These are phyloP conservation scores for Prosapia bicincta DNA, from an alignment of 2,888 invertebrate species.

Conservation along the genomic window DNA sequence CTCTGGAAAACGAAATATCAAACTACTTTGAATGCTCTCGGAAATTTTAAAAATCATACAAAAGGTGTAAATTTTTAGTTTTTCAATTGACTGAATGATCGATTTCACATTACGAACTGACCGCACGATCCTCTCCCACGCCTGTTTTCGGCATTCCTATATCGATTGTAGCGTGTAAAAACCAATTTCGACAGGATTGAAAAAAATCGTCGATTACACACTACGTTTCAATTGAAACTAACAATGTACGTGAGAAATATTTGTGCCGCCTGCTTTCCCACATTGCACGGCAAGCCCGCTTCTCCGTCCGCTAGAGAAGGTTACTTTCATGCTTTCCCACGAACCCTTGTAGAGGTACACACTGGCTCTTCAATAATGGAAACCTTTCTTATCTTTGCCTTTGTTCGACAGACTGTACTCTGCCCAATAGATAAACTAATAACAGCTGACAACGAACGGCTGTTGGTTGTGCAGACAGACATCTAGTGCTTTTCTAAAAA, in stretches of 20 bases:
- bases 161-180: neutral
- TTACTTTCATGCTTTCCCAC: neutral
- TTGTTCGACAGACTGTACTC: neutral
- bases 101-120: no score
- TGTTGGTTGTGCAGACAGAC: no score
- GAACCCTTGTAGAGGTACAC: neutral
- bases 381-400: neutral
- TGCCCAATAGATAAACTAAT: neutral
- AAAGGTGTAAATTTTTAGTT: no score
- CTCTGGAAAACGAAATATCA: no score
- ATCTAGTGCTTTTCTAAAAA: no score
- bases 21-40: no score
- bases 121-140: no score
- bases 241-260: neutral
- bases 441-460: constrained; percentile 1
- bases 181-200: neutral
- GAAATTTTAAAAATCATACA: no score
- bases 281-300: neutral
- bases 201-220: neutral
- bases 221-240: neutral
- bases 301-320: neutral
- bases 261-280: neutral
- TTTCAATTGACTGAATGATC: no score
- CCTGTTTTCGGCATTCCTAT: neutral
- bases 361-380: neutral